Percentiles rank a stretch among this genome's conserved stretches.
Evolutionary conservation across 1,140 invertebrate genomes (phyloP).

Genomic region (Helicoverpa armigera): DNA sequence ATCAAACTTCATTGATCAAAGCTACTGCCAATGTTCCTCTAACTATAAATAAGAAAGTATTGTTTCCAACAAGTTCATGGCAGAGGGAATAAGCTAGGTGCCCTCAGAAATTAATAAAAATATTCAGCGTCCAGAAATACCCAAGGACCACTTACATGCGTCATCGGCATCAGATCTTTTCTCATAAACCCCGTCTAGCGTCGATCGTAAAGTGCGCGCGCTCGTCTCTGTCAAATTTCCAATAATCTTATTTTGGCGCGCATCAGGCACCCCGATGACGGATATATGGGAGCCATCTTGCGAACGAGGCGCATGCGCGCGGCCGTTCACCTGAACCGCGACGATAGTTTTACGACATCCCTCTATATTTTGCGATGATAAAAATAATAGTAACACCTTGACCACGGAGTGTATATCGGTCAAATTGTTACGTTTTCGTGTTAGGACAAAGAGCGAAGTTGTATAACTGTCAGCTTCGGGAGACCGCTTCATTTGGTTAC

Average conservation of each 20-base stretch:
- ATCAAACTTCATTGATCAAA: too few relatives aligned
- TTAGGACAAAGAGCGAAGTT: constrained; percentile 1
- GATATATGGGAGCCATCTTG: constrained; percentile 82
- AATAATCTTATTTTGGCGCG: constrained; percentile 86
- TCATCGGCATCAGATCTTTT: constrained; percentile 71
- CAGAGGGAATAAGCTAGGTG: background rate
- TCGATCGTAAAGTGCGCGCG: constrained; percentile 73
- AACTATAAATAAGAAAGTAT: background rate
- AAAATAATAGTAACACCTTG: constrained; percentile 80
- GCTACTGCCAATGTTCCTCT: too few relatives aligned
- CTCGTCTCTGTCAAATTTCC: constrained; percentile 83
- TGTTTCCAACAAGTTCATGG: background rate
- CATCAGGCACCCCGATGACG: constrained; percentile 82
- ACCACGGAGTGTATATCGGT: constrained; percentile 58
- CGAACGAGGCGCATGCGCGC: constrained; percentile 73
- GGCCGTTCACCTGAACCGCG: constrained; percentile 83
- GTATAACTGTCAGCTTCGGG: background rate
- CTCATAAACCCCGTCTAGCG: constrained; percentile 65
- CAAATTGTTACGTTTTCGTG: constrained; percentile 45
- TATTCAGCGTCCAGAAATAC: constrained; percentile 68
- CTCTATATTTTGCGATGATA: constrained; percentile 78
- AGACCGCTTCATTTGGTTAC: too few relatives aligned
- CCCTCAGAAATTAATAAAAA: constrained; percentile 48
- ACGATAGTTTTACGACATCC: constrained; percentile 80
- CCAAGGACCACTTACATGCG: constrained; percentile 77